Conservation (phyloP, 2,888 invertebrate genomes). For the Dryocosmus kuriphilus region DNA sequence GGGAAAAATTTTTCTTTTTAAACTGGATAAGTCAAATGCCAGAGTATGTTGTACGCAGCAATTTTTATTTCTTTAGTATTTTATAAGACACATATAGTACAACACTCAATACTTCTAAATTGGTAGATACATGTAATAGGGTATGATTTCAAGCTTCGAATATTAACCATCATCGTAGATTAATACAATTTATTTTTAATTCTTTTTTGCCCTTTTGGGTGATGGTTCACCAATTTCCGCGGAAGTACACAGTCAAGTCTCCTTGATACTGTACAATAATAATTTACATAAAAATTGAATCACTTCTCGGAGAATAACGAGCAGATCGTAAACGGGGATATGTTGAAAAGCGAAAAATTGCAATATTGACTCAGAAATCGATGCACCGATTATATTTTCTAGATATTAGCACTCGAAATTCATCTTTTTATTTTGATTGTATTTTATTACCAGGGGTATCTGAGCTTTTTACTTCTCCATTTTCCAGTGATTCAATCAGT, state of each 20-base stretch:
- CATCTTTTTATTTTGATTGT: not conserved
- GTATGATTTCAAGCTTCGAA: conserved; percentile 68
- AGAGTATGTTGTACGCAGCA: conserved; percentile 53
- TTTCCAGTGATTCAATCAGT: not conserved
- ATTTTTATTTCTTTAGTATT: conserved; percentile 72
- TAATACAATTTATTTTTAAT: conserved; percentile 63
- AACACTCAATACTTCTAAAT: conserved; percentile 73
- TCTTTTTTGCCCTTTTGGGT: conserved; percentile 53
- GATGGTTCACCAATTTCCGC: conserved; percentile 32
- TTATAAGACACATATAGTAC: conserved; percentile 74
- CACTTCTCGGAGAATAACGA: conserved; percentile 44
- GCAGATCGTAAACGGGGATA: conserved; percentile 36
- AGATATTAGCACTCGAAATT: not conserved
- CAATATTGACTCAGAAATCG: not conserved
- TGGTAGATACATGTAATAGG: conserved; percentile 69
- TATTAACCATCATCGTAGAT: conserved; percentile 64
- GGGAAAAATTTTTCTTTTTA: not conserved
- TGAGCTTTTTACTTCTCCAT: not conserved
- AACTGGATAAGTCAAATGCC: not conserved
- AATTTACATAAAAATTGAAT: conserved; percentile 63
- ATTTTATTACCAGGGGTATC: not conserved
- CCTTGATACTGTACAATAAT: conserved; percentile 64
- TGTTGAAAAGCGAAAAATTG: conserved; percentile 1
- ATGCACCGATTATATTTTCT: not conserved
- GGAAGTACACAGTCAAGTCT: conserved; percentile 53